phyloP scores from a whole-genome alignment of 2,797 vertebrate species.

The Clarias platycephalus region DNA sequence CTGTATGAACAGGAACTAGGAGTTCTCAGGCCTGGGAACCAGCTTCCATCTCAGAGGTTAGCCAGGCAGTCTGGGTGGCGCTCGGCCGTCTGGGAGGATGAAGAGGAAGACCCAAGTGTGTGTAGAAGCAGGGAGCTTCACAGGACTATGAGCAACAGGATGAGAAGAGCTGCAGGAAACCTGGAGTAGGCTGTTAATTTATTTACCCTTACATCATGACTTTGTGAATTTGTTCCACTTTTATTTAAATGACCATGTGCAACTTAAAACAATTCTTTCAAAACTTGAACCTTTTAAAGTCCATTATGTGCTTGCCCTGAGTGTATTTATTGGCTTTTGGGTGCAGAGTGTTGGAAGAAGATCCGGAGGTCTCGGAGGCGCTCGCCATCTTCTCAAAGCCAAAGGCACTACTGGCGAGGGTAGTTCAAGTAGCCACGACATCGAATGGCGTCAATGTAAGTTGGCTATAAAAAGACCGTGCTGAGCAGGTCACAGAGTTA shows the following conservation, averaged over 20 bases:
- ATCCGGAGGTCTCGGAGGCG: conserved; percentile 72
- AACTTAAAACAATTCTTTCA: neutral
- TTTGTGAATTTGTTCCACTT: neutral
- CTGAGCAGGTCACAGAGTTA: neutral
- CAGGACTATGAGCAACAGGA: conserved; percentile 60
- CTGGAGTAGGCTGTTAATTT: conserved; percentile 29
- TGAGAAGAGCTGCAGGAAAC: conserved; percentile 27
- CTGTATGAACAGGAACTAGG: conserved; percentile 81
- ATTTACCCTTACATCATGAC: neutral
- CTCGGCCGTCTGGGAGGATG: conserved; percentile 53
- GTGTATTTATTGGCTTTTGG: neutral
- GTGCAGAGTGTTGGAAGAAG: conserved; percentile 50
- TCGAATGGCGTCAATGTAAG: conserved; percentile 77
- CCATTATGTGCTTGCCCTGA: neutral
- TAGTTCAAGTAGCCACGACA: conserved; percentile 86
- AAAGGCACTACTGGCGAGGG: conserved; percentile 81
- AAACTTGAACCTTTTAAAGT: neutral
- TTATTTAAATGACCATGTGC: neutral
- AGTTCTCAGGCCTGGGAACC: conserved; percentile 82
- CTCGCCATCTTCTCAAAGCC: conserved; percentile 85
- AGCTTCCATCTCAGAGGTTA: conserved; percentile 71
- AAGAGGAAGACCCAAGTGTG: conserved; percentile 66
- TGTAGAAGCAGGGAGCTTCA: conserved; percentile 59
- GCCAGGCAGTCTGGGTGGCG: conserved; percentile 52
- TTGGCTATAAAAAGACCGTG: conserved; percentile 21